Evolutionary conservation across 2,888 invertebrate genomes (phyloP).

Genomic region (Fragum fragum): DNA sequence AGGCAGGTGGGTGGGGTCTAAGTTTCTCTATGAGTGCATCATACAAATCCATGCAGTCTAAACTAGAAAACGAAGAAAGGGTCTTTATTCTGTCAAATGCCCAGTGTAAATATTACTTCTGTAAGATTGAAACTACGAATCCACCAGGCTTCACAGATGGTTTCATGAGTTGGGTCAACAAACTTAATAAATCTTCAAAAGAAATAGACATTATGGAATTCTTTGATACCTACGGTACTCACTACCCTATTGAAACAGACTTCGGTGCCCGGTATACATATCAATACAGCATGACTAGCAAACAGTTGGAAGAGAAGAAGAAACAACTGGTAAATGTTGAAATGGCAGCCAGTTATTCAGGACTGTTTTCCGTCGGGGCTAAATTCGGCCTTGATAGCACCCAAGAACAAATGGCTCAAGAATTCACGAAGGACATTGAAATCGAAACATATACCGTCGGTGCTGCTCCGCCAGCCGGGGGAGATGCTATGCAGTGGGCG

Average conservation of each 20-base stretch:
- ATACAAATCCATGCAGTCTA: constrained; percentile 37
- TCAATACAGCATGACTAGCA: constrained; percentile 47
- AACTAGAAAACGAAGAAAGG: constrained; percentile 36
- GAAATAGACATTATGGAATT: constrained; percentile 31
- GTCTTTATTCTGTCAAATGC: constrained; percentile 50
- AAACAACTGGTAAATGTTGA: constrained; percentile 39
- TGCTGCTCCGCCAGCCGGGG: constrained; percentile 51
- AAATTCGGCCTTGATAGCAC: constrained; percentile 28
- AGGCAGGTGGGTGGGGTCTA: constrained; percentile 35
- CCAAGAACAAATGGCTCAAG: constrained; percentile 23
- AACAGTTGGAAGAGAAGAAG: constrained; percentile 21
- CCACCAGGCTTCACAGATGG: constrained; percentile 32
- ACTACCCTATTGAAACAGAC: constrained; percentile 39
- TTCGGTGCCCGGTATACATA: constrained; percentile 57
- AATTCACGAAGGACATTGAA: constrained; percentile 35
- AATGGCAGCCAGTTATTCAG: constrained; percentile 45
- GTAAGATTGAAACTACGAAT: constrained; percentile 23
- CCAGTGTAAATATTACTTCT: constrained; percentile 48
- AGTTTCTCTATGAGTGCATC: constrained; percentile 47
- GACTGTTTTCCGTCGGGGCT: constrained; percentile 34
- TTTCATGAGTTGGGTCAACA: constrained; percentile 39
- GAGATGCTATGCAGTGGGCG: constrained; percentile 53
- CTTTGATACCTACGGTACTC: constrained; percentile 51
- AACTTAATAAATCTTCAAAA: constrained; percentile 29
- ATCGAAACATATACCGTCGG: constrained; percentile 45